Evolutionary conservation across 53 echinoderm and acorn worm species (phyloP), one percentile per base, ranked within the genome.

Genomic region (Paracentrotus lividus): DNA sequence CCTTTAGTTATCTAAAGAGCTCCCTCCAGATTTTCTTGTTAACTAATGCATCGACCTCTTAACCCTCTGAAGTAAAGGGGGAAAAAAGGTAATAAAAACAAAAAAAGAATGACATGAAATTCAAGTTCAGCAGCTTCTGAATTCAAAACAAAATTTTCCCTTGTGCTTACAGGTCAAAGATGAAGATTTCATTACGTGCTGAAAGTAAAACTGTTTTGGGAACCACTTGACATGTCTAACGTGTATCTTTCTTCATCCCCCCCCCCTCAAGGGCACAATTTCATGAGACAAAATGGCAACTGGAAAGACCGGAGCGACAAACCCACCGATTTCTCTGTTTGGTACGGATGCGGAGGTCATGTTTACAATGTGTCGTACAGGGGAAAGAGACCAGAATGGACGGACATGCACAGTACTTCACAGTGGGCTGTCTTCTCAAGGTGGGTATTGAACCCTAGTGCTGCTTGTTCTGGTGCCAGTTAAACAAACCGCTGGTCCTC

Each of bases 341-440:
- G 99, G 99, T 99, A 99, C 29, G 97, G 97, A 13, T 99, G 99
- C 47, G 97, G 97, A 21, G 99, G 96, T 36, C 99, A 99, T 84
- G 99, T 99, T 1, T 99, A 97, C 92, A 99, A 99, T 86, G 96
- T 97, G 52, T 99, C 99, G 1, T 95, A 88, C 21, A 90, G 99
- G 26, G 97, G 99, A 2, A 94, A 95, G 24, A 92, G 97, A 56
- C 96, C 99, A 44, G 77, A 88, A 24, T 99, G 99, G 99, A 96
- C 95, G 10, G 97, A 99, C 86, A 99, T 99, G 99, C 97, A 99
- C 76, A 99, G 99, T 65, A 94, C 99, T 31, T 99, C 99, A 16
- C 99, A 99, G 94, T 99, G 99, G 99, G 96, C 40, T 14, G 93
- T 97, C n/a, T 95, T 97, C 52, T 96, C 96, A 67, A 99, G 99